Evolutionary conservation across 2,888 invertebrate species (phyloP), one percentile per base, ranked within the genome.

Genomic region (Napeogenes inachia): DNA sequence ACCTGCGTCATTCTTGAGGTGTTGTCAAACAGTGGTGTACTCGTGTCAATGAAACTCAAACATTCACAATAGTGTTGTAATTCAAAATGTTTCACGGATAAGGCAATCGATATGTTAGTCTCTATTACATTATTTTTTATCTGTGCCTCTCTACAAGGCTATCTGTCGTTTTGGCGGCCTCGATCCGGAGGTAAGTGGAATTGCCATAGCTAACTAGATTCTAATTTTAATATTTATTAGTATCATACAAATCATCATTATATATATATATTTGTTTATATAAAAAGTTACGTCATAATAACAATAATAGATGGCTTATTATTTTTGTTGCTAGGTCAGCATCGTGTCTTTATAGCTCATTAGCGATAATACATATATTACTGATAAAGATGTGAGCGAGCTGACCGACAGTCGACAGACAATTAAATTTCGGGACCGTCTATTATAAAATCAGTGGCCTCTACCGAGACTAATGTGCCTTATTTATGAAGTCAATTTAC

Each of bases 11-110:
- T 81, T 77, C 77, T 73, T 77, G 80, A 82, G 80, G 76, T 88
- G 84, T 85, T 89, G 83, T 85, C 84, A 89, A 88, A 88, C 85
- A 87, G 77, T 82, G 73, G 71, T 77, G 72, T 71, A 75, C 70
- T 74, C 68, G 66, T 60, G 47, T 58, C 69, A 63, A 66, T 21
- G 21, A 21, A 21, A 21, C 21, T 21, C 21, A 21, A 21, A 21
- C 21, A 21, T 21, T 21, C 21, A 21, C 21, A 1, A 21, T 68
- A 70, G 50, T 70, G 68, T 35, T 57, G 63, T 76, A 71, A 71
- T 72, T 71, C 66, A 67, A 56, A 66, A 71, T 63, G 70, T 66
- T 69, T 69, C 64, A 68, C 61, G 67, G 68, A 69, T 71, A 66
- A 66, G 42, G 54, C 64, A 64, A 66, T 63, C 62, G 57, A 50